Base-by-base conservation (phyloP, 2,113 vertebrate species). In the Alouatta palliata region DNA sequence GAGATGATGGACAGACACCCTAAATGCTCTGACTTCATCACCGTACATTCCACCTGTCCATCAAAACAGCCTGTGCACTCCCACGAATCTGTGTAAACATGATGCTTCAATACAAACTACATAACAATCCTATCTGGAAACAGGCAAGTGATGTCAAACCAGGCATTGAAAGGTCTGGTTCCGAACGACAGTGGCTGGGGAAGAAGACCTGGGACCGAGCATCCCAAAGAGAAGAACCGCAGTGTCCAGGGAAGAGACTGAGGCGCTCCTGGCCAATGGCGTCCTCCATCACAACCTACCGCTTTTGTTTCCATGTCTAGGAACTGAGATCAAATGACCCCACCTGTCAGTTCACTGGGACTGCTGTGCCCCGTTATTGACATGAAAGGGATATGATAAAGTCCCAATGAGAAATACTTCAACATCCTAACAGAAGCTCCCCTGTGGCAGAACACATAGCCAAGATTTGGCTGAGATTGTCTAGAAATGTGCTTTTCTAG, bases 361-460 rank as follows among this genome's bases (percentile, higher is more conserved):
- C 1, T 19, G 11, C 5, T 17, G 56, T 54, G 2, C 9, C 40
- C 58, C 20, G 9, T 37, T 0, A 23, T 35, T 58, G 54, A 83
- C 6, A 1, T 2, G 3, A 25, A 81, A 61, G 37, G 35, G 10
- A 45, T 9, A 2, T 25, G 30, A 11, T 7, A 14, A 0, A 5
- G 2, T 43, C 64, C 23, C 8, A 3, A 32, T 4, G 52, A 70
- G 21, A 79, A 19, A 7, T 2, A 5, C 4, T 1, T 45, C 3
- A 16, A 10, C 0, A 3, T 0, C n/a, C 64, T 35, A 1, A 25
- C 35, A 3, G 3, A 45, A 25, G 19, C 7, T 64, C 61, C 4
- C 20, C 25, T 1, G 0, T 10, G 10, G 35, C 13, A 23, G 40
- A 71, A 43, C 40, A 16, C 35, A 16, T 0, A 6, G 85, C 20